Base-by-base conservation (phyloP, 2,113 vertebrate genomes). In the Phoxinus phoxinus region DNA sequence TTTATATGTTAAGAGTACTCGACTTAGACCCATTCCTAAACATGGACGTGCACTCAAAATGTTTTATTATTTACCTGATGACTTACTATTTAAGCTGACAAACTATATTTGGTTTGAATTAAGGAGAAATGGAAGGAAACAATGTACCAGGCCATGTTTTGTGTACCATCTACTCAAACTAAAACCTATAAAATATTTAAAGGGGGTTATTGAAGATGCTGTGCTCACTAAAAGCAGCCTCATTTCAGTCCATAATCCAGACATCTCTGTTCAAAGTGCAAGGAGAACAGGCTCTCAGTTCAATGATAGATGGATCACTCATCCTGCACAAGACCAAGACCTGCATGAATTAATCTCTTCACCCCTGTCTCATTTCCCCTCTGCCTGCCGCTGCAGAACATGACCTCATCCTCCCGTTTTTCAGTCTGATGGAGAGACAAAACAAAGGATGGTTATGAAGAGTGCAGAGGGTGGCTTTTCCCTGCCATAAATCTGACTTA, bases 331-430 rank as follows among this genome's bases (percentile, higher is more conserved):
- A 71, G 46, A 63, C 27, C 37, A 73, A 83, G 78, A 59, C 51
- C 65, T 56, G 73, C 65, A 67, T 79, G 19, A 72, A 84, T 84
- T 84, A 78, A 84, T 84, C 86, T 84, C 35, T 71, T 83, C 81
- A 76, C 46, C 81, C 51, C 72, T 8, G 30, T 75, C 61, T 86
- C 48, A 59, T 58, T 80, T 71, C 46, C 85, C 56, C 59, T 53
- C 59, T 15, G 35, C 61, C 86, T 83, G 59, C 72, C 65, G 6
- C 23, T 41, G 30, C 86, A 11, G 63, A 84, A 69, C 56, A 77
- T 84, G 80, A 76, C 80, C 69, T 83, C 67, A 73, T 72, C 79
- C 79, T 51, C 7, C 85, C 44, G 69, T 75, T 58, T 56, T 23
- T 56, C 79, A 75, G 35, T 41, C 30, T 48, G 56, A 65, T 27